Base-by-base conservation (phyloP, 1,140 invertebrate genomes). In the Penaeus chinensis region DNA sequence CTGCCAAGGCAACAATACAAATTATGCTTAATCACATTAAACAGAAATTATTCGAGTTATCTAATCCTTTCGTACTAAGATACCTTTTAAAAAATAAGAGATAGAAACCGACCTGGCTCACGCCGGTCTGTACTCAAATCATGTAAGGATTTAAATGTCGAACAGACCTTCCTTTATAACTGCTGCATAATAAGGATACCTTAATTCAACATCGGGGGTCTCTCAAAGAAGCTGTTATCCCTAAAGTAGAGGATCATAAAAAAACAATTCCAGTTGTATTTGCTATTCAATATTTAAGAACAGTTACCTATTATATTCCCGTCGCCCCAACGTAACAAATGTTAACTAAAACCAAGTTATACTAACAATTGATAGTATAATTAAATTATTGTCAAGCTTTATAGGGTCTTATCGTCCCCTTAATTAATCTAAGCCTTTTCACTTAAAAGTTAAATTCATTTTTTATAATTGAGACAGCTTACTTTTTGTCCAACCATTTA, bases 171-270 rank as follows among this genome's bases (percentile, higher is more conserved):
- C 37, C 37, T 37, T 37, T 37, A 37, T 37, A 37, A 37, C 37
- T 93, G 92, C 93, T 95, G 90, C 94, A 93, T 93, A 92, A 92
- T 93, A 92, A 92, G 91, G 94, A 93, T 92, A 93, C 93, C 93
- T 95, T 95, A 95, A 95, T 95, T 94, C 94, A 95, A 95, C 95
- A 96, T 95, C 95, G 95, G 95, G 94, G 95, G 5, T 37, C 5
- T 37, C 5, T 5, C 37, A 37, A 37, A 37, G 2, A 37, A 3
- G 5, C 37, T n/a, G n/a, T n/a, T n/a, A n/a, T n/a, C n/a, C n/a
- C n/a, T n/a, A n/a, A n/a, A n/a, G n/a, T n/a, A n/a, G n/a, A n/a
- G n/a, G n/a, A n/a, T n/a, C n/a, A n/a, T n/a, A n/a, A n/a, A n/a
- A n/a, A n/a, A n/a, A n/a, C n/a, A n/a, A n/a, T n/a, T n/a, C n/a